Evolutionary conservation across 2,888 invertebrate genomes (phyloP).

Genomic region (Drepana falcataria): DNA sequence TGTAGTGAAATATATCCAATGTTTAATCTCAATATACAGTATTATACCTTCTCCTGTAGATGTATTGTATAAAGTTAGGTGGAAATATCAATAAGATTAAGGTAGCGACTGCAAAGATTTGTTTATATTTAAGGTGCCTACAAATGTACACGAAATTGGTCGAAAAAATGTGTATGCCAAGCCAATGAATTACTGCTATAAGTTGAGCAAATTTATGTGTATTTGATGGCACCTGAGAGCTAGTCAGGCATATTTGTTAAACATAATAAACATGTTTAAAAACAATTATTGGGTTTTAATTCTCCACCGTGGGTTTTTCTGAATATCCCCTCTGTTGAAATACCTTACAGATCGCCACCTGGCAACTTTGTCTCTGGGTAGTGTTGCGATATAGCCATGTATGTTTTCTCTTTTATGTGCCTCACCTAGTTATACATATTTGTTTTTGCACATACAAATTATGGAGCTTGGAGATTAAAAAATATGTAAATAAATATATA

Average conservation of each 20-base stretch:
- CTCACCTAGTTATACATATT: too few species aligned
- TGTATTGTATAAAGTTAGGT: constrained; percentile 21
- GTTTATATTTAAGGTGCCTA: background rate
- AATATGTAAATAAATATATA: too few species aligned
- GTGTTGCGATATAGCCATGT: too few species aligned
- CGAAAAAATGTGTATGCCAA: too few species aligned
- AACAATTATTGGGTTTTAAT: constrained; percentile 10
- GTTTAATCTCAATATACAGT: constrained; percentile 49
- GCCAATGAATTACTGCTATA: too few species aligned
- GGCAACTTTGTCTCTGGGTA: too few species aligned
- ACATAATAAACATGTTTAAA: background rate
- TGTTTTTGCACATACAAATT: too few species aligned
- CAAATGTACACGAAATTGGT: too few species aligned
- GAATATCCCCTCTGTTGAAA: background rate
- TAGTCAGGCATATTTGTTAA: constrained; percentile 7
- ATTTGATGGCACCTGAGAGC: constrained; percentile 4
- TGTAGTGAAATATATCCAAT: background rate
- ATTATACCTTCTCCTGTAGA: constrained; percentile 56
- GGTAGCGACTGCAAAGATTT: constrained; percentile 14
- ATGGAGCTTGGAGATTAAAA: too few species aligned
- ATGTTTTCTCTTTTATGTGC: too few species aligned
- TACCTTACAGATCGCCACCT: too few species aligned
- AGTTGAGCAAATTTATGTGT: background rate
- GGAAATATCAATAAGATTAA: constrained; percentile 15
- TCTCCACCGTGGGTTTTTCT: background rate